Conservation (phyloP, 1,140 invertebrate genomes). For the Temnothorax longispinosus region DNA sequence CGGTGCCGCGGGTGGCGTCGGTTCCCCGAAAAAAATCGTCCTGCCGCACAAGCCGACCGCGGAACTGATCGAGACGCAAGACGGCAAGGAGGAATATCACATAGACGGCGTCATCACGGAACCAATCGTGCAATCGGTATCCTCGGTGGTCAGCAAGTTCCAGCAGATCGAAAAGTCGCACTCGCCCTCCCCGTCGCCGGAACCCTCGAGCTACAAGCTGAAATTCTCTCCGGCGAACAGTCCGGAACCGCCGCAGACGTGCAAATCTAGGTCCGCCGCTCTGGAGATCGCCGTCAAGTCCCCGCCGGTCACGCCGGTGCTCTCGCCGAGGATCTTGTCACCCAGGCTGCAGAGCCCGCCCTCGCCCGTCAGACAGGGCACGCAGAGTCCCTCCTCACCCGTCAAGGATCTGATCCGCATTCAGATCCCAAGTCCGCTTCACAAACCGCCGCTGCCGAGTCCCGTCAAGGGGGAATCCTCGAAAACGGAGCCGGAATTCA, state of each 20-base stretch:
- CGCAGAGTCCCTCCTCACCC: conserved; percentile 74
- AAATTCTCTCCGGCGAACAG: conserved; percentile 81
- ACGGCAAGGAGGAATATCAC: conserved; percentile 68
- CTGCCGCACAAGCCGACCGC: conserved; percentile 74
- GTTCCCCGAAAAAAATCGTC: conserved; percentile 78
- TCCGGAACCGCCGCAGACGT: conserved; percentile 76
- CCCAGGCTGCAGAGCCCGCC: conserved; percentile 75
- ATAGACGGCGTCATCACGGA: conserved; percentile 82
- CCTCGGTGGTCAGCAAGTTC: conserved; percentile 83
- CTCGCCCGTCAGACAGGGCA: conserved; percentile 71
- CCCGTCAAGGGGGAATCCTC: conserved; percentile 59
- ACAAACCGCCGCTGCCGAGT: conserved; percentile 63
- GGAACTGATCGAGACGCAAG: conserved; percentile 75
- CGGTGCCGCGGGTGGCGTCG: neutral
- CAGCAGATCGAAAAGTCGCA: conserved; percentile 81
- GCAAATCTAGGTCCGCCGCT: conserved; percentile 67
- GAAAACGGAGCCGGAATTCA: conserved; percentile 40
- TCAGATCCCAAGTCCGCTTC: conserved; percentile 64
- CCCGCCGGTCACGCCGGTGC: conserved; percentile 75
- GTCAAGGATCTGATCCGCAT: conserved; percentile 68
- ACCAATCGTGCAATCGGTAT: conserved; percentile 81
- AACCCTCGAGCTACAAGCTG: conserved; percentile 76
- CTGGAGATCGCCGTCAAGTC: conserved; percentile 79
- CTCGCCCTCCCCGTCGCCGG: conserved; percentile 79
- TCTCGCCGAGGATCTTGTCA: conserved; percentile 74